Evolutionary conservation across 1,140 invertebrate species (phyloP), one percentile per base, ranked within the genome.

Genomic region (Tetramorium simillimum): DNA sequence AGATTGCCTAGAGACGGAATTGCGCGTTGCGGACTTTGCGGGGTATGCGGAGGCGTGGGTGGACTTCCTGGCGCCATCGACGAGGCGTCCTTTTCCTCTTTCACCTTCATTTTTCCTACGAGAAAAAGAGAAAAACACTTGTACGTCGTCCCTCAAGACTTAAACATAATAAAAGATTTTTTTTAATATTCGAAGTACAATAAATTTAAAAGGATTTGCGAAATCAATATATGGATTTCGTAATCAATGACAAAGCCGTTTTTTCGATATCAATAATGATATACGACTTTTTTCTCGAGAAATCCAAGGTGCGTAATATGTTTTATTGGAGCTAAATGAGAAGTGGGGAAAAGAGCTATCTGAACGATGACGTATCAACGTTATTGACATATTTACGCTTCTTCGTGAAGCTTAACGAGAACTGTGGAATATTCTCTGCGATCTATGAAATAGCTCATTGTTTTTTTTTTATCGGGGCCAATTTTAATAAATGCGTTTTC

Each of bases 31-130:
- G 95, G 95, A 86, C 95, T 95, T 77, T 95, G 94, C 0, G 95
- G 95, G 3, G 95, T 95, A 88, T 95, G 94, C 18, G 95, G 94
- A 4, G 95, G 95, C 56, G 95, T 95, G 28, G 95, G 95, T 1
- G 95, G 95, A 92, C 95, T 95, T 78, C 94, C 95, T 46, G 95
- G 94, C 40, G 94, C 94, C 91, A 93, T 95, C 65, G 94, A 94
- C 46, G 94, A 94, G 0, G 94, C 92, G 56, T 95, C 94, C 80
- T 95, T 95, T 43, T 95, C 95, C 53, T 95, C 94, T 72, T 95
- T 95, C 16, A 94, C 91, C 76, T 91, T 95, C 33, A 95, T 90
- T 87, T 93, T 94, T 49, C 92, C 95, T 95, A 92, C 3, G 92
- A 94, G 46, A 84, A 21, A 40, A 67, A 75, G 5, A 5, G 46